These are phyloP conservation scores for Drosophila nasuta DNA, from an alignment of 1,140 invertebrate genomes.

Conservation along the genomic window DNA sequence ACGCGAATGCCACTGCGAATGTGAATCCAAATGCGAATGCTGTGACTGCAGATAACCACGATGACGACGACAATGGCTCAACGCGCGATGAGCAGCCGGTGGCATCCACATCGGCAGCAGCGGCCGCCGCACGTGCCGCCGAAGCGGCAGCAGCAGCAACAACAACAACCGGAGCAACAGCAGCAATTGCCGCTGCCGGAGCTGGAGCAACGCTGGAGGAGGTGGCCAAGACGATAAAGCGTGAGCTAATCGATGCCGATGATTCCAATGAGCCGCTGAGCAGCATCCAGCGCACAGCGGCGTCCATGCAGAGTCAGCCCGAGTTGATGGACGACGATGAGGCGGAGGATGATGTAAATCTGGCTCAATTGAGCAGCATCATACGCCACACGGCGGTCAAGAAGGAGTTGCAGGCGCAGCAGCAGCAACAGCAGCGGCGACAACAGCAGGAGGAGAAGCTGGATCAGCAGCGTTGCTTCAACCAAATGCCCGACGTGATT, in stretches of 20 bases:
- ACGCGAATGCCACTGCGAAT: conserved; percentile 19
- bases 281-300: conserved; percentile 66
- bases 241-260: conserved; percentile 80
- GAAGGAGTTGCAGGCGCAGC: conserved; percentile 68
- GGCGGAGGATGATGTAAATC: conserved; percentile 81
- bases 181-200: conserved; percentile 1
- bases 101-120: conserved; percentile 68
- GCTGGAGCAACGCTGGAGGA: conserved; percentile 49
- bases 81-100: conserved; percentile 60
- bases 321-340: conserved; percentile 65
- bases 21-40: conserved; percentile 5
- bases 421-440: conserved; percentile 58
- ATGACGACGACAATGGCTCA: conserved; percentile 20
- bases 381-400: conserved; percentile 77
- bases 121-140: conserved; percentile 65
- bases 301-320: conserved; percentile 40
- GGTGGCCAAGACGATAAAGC: conserved; percentile 75
- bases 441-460: conserved; percentile 45
- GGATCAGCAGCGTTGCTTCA: conserved; percentile 46
- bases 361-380: conserved; percentile 80
- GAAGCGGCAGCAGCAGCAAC: conserved; percentile 67
- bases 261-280: conserved; percentile 81
- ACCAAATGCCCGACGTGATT: conserved; percentile 79
- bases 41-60: conserved; percentile 5
- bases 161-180: conserved; percentile 39